Evolutionary conservation across 2,888 invertebrate species (phyloP), one percentile per base, ranked within the genome.

Genomic region (Meiosimyza platycephala): DNA sequence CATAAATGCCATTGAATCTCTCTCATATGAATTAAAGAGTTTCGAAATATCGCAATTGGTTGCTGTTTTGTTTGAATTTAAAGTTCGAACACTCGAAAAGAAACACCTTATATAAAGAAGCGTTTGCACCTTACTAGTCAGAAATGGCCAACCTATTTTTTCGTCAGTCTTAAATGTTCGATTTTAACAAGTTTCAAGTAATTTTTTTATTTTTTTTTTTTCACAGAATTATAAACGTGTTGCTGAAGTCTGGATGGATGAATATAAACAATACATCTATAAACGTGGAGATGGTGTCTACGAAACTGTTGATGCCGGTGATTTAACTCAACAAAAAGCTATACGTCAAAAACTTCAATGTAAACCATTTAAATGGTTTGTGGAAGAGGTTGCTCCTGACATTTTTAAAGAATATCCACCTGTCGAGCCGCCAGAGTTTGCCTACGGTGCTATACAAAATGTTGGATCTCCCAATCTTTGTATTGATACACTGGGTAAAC

Each of bases 181-280:
- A 1, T 7, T 40, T 7, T 7, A 3, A 40, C 40, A 40, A 40
- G 4, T 28, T 2, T 28, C 9, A 40, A 9, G 40, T 40, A 6
- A 40, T 40, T 40, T 9, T 1, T 40, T 40, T 40, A 3, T 40
- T 40, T 40, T 40, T 40, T 9, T 3, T 6, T 4, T 51, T 40
- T 65, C 50, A 33, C 65, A 95, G 94, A 98, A 98, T 87, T 97
- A 96, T 86, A 91, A 93, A 60, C 91, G 98, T 74, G 98, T 98
- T 0, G 97, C 98, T 0, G 96, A 96, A 82, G 98, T 98, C 5
- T 99, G 99, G 99, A 98, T 99, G 98, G 99, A 99, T 85, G 98
- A 99, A 82, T 99, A 97, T 86, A 95, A 95, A 5, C 91, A 96
- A 79, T 93, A 92, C 84, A 85, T 99, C 76, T 99, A 98, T 88